Conservation (phyloP, 92 coral and sea anemone genomes). For the Plumapathes pennacea region DNA sequence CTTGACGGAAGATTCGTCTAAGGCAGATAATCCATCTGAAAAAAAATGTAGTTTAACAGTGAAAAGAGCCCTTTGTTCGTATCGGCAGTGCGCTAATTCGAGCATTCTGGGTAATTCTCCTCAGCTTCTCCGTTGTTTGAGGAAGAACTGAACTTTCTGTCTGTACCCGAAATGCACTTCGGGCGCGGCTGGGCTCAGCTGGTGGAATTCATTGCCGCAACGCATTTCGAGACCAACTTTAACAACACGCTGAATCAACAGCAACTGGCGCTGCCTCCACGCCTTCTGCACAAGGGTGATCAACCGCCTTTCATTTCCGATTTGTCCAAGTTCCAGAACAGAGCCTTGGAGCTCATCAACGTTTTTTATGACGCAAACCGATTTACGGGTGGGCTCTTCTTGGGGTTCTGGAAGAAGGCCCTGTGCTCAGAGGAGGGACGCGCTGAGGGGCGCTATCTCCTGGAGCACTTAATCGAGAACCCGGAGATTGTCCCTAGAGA, state of each 20-base stretch:
- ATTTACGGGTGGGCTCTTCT: conserved; percentile 46
- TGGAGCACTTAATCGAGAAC: conserved; percentile 45
- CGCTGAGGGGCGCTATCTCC: conserved; percentile 60
- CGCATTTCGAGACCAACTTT: conserved; percentile 69
- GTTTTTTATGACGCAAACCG: conserved; percentile 42
- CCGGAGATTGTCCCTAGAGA: conserved; percentile 42
- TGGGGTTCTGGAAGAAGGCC: conserved; percentile 66
- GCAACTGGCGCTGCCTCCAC: conserved; percentile 53
- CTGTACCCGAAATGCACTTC: conserved; percentile 69
- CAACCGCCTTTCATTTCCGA: conserved; percentile 65
- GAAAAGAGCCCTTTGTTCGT: too few species aligned
- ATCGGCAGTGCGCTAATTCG: too few species aligned
- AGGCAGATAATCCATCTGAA: too few species aligned
- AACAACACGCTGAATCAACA: conserved; percentile 67
- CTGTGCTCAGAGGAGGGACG: conserved; percentile 81
- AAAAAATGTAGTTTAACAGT: too few species aligned
- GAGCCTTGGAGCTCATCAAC: conserved; percentile 54
- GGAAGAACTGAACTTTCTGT: conserved; percentile 45
- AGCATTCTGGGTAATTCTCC: background rate
- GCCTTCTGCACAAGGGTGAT: conserved; percentile 53
- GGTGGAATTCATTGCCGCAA: conserved; percentile 82
- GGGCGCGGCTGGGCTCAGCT: conserved; percentile 85
- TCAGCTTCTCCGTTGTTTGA: conserved; percentile 63
- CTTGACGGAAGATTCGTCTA: too few species aligned
- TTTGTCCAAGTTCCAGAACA: conserved; percentile 51